phyloP scores from a whole-genome alignment of 2,113 vertebrate species.

The Etheostoma spectabile region DNA sequence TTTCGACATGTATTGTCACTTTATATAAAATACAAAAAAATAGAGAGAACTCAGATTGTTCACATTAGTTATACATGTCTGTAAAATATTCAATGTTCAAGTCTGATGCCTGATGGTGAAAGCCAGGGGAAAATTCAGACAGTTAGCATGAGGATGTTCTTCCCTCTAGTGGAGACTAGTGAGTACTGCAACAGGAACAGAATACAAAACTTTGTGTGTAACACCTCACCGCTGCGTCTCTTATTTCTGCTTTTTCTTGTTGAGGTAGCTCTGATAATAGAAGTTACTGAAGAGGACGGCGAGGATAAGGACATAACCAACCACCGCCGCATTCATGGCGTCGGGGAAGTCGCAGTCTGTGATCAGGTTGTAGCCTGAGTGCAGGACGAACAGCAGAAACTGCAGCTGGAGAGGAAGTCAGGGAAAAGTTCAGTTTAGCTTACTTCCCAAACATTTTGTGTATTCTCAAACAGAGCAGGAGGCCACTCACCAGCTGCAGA shows the following conservation, averaged over 20 bases:
- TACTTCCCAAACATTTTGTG: no score
- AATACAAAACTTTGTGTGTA: neutral
- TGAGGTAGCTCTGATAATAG: slow-evolving; percentile 79
- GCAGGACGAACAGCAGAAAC: slow-evolving; percentile 80
- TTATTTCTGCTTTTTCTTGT: slow-evolving; percentile 78
- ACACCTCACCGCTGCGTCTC: neutral
- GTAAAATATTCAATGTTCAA: neutral
- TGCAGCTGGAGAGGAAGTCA: slow-evolving; percentile 77
- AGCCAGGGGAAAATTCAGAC: neutral
- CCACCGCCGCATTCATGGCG: slow-evolving; percentile 77
- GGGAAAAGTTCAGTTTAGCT: neutral
- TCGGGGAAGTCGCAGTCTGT: slow-evolving; percentile 81
- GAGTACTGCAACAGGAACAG: slow-evolving; percentile 25
- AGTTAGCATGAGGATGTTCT: slow-evolving; percentile 12
- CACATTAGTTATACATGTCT: neutral
- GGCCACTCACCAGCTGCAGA: slow-evolving; percentile 84
- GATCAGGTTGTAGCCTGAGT: slow-evolving; percentile 83
- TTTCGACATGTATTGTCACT: neutral
- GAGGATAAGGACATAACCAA: slow-evolving; percentile 82
- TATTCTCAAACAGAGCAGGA: neutral
- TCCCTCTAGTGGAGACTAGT: slow-evolving; percentile 68
- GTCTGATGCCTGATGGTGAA: neutral
- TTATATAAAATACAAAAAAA: slow-evolving; percentile 8
- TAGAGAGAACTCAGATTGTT: neutral
- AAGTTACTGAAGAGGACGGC: slow-evolving; percentile 84